Evolutionary conservation across 2,888 invertebrate genomes (phyloP).

Genomic region (Archips xylosteana): DNA sequence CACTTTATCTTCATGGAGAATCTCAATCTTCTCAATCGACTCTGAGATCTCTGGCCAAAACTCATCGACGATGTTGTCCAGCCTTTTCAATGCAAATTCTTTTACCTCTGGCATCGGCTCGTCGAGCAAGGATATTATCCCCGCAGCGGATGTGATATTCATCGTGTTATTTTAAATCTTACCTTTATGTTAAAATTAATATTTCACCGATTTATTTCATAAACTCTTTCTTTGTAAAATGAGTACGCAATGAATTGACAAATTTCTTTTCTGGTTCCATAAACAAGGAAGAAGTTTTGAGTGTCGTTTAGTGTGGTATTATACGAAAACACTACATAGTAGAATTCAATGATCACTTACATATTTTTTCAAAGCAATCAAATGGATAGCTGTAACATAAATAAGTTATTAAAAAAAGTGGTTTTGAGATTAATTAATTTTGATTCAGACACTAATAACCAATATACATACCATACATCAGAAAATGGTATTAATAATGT

Average conservation of each 20-base stretch:
- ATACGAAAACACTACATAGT: too few relatives aligned
- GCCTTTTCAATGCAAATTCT: constrained; percentile 96
- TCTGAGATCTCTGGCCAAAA: constrained; percentile 99
- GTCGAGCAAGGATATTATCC: constrained; percentile 97
- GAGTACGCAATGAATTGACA: constrained; percentile 77
- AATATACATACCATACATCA: background rate
- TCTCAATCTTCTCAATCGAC: constrained; percentile 98
- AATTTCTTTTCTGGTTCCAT: constrained; percentile 71
- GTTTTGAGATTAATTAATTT: too few relatives aligned
- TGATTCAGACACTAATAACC: background rate
- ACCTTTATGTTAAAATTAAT: constrained; percentile 35
- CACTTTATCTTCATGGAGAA: constrained; percentile 96
- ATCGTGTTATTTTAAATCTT: constrained; percentile 60
- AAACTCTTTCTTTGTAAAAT: constrained; percentile 48
- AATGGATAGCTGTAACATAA: too few relatives aligned
- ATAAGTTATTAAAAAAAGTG: too few relatives aligned
- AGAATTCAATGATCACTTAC: too few relatives aligned
- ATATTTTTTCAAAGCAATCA: too few relatives aligned
- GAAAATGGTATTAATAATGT: background rate
- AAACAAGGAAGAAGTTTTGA: constrained; percentile 48
- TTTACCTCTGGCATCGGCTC: constrained; percentile 97
- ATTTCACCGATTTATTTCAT: constrained; percentile 33
- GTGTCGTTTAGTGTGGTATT: background rate
- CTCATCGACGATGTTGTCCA: constrained; percentile 97
- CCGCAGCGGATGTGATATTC: constrained; percentile 88